Conservation (phyloP, 1,140 invertebrate genomes). For the Sycobia sp. region DNA sequence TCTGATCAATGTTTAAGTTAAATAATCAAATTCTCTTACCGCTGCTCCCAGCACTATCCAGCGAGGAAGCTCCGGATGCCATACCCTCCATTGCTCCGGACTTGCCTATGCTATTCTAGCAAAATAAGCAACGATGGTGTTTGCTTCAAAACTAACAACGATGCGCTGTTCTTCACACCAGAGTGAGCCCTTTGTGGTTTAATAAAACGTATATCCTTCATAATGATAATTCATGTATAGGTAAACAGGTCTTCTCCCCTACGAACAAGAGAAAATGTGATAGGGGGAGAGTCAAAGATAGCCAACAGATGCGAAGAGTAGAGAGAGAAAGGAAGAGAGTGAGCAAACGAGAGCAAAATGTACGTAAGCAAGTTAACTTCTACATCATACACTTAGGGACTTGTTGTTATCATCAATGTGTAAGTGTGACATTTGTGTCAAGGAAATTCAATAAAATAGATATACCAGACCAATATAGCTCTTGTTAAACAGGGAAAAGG, state of each 20-base stretch:
- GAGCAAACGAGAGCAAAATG: background rate
- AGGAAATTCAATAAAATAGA: constrained; percentile 19
- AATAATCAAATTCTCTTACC: too few species aligned
- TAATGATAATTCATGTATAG: constrained; percentile 51
- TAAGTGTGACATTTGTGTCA: constrained; percentile 16
- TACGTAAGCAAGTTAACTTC: too few species aligned
- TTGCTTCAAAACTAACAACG: constrained; percentile 52
- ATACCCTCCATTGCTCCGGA: constrained; percentile 48
- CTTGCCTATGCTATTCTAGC: constrained; percentile 41
- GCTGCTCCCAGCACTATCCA: constrained; percentile 62
- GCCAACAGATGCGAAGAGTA: background rate
- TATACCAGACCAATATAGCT: too few species aligned
- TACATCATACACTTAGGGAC: too few species aligned
- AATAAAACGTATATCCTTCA: constrained; percentile 50
- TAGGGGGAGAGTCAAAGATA: constrained; percentile 5
- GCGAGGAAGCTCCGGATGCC: constrained; percentile 62
- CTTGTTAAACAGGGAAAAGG: too few species aligned
- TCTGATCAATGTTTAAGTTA: too few species aligned
- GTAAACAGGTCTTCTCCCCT: constrained; percentile 30
- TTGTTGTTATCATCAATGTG: constrained; percentile 4
- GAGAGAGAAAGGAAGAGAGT: background rate
- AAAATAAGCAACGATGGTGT: constrained; percentile 20
- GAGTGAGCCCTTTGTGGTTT: constrained; percentile 55
- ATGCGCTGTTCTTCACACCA: constrained; percentile 51
- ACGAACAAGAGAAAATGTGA: constrained; percentile 16